Base-by-base conservation (phyloP, 2,888 invertebrate species). In the Perdita meconis region DNA sequence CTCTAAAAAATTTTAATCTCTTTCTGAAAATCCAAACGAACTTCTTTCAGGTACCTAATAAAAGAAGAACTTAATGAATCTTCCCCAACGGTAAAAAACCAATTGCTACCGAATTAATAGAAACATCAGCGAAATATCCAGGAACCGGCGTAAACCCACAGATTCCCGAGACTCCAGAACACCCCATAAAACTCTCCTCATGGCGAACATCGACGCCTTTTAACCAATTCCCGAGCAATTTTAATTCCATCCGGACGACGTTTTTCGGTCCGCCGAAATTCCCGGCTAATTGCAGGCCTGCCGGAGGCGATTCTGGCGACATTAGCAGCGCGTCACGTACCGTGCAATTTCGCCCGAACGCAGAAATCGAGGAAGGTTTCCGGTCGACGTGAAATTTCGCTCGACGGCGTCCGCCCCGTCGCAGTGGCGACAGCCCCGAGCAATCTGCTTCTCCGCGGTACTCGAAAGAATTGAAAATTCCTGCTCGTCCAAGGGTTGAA, bases 381-480 rank as follows among this genome's bases (percentile, higher is more conserved):
- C 50, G 60, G 59, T 64, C 70, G 50, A 65, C 44, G 50, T 53
- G 78, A 78, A 71, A 78, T 66, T 78, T 70, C 40, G 56, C 36
- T 60, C 55, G 42, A 36, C 61, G 30, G 42, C 56, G 59, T n/a
- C n/a, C n/a, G n/a, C n/a, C n/a, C n/a, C n/a, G n/a, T 51, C 67
- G 16, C 26, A 50, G 26, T 26, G 60, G 12, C 36, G 50, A 53
- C 60, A 19, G 50, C 69, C 69, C 64, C 67, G 34, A 64, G 81
- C 84, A 78, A 83, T 81, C 86, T 70, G 78, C 72, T 75, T 78
- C 78, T 56, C 78, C 72, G 74, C 76, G 84, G 80, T 79, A 84
- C 86, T 87, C 81, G 88, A 87, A 88, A 87, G 88, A 91, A 90
- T 90, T 89, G 89, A 89, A 89, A 90, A 90, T 90, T 90, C 89